Evolutionary conservation across 1,140 invertebrate genomes (phyloP), one percentile per base, ranked within the genome.

Genomic region (Sarcophaga bullata): DNA sequence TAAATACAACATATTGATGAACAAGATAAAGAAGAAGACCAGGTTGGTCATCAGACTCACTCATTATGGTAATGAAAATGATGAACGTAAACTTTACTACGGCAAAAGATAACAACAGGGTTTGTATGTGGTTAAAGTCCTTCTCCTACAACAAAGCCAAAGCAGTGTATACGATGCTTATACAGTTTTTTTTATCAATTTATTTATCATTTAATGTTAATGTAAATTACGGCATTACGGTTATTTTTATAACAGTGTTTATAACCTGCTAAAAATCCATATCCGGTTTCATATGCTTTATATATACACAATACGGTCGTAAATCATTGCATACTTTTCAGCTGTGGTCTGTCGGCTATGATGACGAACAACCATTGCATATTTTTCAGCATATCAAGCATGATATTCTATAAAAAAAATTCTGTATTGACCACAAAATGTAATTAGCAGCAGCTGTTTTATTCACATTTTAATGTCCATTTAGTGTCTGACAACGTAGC

Each of bases 401-500:
- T 58, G 7, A 5, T n/a, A 13, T 13, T 8, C 13, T 52, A 10
- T 10, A n/a, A n/a, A n/a, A 15, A 15, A 15, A n/a, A n/a, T 10
- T 54, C 13, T 58, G 7, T 58, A 7, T 58, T 58, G 5, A 58
- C 54, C 54, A 58, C 54, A 58, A 58, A 58, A 58, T 58, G 54
- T 58, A 58, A 58, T 58, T 58, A 58, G 54, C 54, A 58, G 54
- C 54, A 58, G 54, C 54, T 58, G 54, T 58, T 58, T n/a, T 58
- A 58, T n/a, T 58, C 13, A 58, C 54, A 58, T 58, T 58, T 58
- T 58, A 58, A 58, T 58, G 54, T 58, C 10, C 13, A 58, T 58
- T 58, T 58, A 58, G 54, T 58, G 54, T n/a, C 13, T 11, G 54
- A 58, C 54, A 37, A 37, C 25, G 25, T 37, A 37, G 25, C 25